phyloP scores from a whole-genome alignment of 1,140 invertebrate genomes.

The Microplitis demolitor region DNA sequence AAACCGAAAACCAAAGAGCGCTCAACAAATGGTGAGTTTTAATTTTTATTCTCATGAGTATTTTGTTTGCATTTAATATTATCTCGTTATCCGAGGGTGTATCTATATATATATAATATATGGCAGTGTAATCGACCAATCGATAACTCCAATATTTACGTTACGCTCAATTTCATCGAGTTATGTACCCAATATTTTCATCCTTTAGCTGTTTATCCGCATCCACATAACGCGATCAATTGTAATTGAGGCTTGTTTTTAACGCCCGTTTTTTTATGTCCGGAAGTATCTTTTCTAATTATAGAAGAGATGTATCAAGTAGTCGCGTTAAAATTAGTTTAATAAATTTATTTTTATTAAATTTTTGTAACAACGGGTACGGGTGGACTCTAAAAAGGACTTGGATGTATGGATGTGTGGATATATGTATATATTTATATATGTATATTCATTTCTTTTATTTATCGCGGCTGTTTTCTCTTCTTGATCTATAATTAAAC shows the following conservation, averaged over 20 bases:
- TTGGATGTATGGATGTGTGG: conserved; percentile 34
- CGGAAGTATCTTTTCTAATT: too few species aligned
- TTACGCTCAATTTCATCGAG: neutral
- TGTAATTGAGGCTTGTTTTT: too few species aligned
- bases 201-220: too few species aligned
- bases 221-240: too few species aligned
- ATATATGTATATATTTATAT: conserved; percentile 39
- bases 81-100: neutral
- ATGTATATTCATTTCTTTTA: conserved; percentile 10
- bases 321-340: too few species aligned
- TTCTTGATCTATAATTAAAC: conserved; percentile 48
- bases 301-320: too few species aligned
- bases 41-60: neutral
- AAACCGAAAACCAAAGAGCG: conserved; percentile 84
- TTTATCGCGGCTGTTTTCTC: neutral
- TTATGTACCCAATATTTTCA: too few species aligned
- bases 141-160: neutral
- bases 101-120: too few species aligned
- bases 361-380: too few species aligned
- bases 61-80: neutral
- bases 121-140: neutral
- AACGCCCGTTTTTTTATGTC: too few species aligned
- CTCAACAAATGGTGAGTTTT: conserved; percentile 88
- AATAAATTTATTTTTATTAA: too few species aligned
- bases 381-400: too few species aligned